phyloP scores from a whole-genome alignment of 2,888 invertebrate species.

The Craniophora ligustri region DNA sequence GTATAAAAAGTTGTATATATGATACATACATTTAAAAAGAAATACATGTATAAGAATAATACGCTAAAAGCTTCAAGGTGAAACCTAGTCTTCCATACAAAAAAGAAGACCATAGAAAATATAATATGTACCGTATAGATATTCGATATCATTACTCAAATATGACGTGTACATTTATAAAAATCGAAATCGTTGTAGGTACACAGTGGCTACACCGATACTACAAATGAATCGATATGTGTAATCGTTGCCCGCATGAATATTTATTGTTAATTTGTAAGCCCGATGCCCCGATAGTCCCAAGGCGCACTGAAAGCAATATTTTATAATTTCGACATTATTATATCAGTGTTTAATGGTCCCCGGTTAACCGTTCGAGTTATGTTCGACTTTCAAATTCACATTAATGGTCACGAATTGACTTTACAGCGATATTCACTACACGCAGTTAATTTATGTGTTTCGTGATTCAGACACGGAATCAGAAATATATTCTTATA shows the following conservation, averaged over 20 bases:
- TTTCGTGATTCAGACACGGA: conserved; percentile 62
- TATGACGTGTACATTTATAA: conserved; percentile 56
- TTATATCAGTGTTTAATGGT: conserved; percentile 75
- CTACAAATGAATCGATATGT: conserved; percentile 53
- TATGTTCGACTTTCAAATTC: conserved; percentile 68
- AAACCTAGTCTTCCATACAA: conserved; percentile 22
- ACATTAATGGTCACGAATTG: conserved; percentile 69
- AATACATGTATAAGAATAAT: too few species aligned
- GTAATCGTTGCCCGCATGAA: conserved; percentile 76
- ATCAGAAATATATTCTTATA: conserved; percentile 52
- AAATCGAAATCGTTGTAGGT: conserved; percentile 60
- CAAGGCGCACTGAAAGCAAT: conserved; percentile 75
- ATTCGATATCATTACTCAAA: conserved; percentile 53
- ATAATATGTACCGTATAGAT: conserved; percentile 36
- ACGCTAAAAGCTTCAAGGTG: conserved; percentile 18
- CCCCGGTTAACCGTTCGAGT: conserved; percentile 68
- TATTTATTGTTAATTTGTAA: conserved; percentile 87
- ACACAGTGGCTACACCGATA: conserved; percentile 64
- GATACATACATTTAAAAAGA: too few species aligned
- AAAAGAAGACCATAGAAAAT: conserved; percentile 25
- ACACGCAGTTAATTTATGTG: conserved; percentile 64
- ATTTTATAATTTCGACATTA: conserved; percentile 79
- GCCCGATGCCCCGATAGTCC: conserved; percentile 75
- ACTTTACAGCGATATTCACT: conserved; percentile 63
- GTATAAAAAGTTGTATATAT: too few species aligned